A percentile compares a stretch with the other conserved stretches of the same genome.
Evolutionary conservation across 1,140 invertebrate species (phyloP).

Genomic region (Bombus breviceps): DNA sequence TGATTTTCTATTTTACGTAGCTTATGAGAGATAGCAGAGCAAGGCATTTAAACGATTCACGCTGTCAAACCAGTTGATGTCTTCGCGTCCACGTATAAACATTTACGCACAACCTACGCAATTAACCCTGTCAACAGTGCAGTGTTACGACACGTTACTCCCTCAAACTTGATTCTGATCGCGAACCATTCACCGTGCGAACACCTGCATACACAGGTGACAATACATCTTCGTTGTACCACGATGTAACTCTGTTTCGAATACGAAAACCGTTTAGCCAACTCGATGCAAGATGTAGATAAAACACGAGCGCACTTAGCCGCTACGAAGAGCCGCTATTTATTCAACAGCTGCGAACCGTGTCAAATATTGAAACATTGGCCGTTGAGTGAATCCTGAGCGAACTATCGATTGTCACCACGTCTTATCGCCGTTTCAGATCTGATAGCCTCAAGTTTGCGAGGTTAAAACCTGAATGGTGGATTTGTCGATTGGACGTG

Average conservation of each 20-base stretch:
- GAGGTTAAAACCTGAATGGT: not conserved
- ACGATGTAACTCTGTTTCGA: not conserved
- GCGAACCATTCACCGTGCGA: not conserved
- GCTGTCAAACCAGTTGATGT: not conserved
- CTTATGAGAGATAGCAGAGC: not conserved
- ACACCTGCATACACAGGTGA: not conserved
- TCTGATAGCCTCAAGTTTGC: not conserved
- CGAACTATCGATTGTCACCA: not conserved
- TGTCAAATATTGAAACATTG: constrained; percentile 14
- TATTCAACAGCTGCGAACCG: constrained; percentile 1
- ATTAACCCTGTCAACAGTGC: not conserved
- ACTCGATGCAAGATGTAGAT: constrained; percentile 9
- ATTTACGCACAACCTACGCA: not conserved
- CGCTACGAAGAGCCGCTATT: not conserved
- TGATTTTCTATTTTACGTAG: not conserved
- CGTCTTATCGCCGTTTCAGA: not conserved
- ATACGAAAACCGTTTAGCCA: not conserved
- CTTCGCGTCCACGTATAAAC: not conserved
- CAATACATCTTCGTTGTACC: no score
- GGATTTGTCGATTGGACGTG: not conserved
- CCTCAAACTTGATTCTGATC: not conserved
- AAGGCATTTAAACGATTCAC: not conserved
- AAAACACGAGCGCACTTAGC: constrained; percentile 26
- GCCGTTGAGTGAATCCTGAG: not conserved
- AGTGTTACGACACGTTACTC: not conserved